A percentile compares a stretch with the other conserved stretches of the same genome.
phyloP scores from a whole-genome alignment of 2,797 vertebrate genomes.

The Microchirus variegatus region DNA sequence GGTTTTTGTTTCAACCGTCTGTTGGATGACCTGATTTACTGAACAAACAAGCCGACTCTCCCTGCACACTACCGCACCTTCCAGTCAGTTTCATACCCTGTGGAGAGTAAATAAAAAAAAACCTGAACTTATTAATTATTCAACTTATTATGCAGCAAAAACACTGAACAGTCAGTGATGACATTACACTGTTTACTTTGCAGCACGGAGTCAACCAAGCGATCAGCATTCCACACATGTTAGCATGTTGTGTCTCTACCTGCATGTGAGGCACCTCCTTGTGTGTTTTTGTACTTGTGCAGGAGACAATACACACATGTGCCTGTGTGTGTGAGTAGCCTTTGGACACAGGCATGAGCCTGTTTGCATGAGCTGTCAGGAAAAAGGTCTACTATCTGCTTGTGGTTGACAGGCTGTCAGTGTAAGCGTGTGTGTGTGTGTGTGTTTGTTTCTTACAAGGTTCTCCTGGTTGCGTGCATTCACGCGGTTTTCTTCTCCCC shows the following conservation, averaged over 20 bases:
- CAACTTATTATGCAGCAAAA: too few relatives aligned
- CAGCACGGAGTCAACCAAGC: constrained; percentile 25
- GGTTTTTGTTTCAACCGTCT: constrained; percentile 11
- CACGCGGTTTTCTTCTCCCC: constrained; percentile 94
- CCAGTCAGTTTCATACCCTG: not conserved
- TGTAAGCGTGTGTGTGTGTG: constrained; percentile 19
- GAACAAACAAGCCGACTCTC: constrained; percentile 1
- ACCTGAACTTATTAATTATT: too few relatives aligned
- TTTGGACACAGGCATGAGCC: constrained; percentile 50
- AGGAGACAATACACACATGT: constrained; percentile 23
- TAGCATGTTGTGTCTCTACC: constrained; percentile 56
- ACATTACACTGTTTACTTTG: constrained; percentile 1
- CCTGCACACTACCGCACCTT: not conserved
- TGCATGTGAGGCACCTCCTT: constrained; percentile 37
- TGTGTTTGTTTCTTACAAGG: constrained; percentile 86
- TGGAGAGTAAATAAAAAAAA: too few relatives aligned
- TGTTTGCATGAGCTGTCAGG: constrained; percentile 57
- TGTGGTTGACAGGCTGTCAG: constrained; percentile 45
- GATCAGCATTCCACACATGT: constrained; percentile 66
- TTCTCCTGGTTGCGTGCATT: constrained; percentile 98
- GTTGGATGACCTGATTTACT: constrained; percentile 25
- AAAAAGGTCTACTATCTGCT: constrained; percentile 48
- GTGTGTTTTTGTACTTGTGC: constrained; percentile 10
- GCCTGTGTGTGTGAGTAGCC: constrained; percentile 28
- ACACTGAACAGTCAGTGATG: not conserved